phyloP scores from a whole-genome alignment of 1,140 invertebrate species.

The Megalopta genalis region DNA sequence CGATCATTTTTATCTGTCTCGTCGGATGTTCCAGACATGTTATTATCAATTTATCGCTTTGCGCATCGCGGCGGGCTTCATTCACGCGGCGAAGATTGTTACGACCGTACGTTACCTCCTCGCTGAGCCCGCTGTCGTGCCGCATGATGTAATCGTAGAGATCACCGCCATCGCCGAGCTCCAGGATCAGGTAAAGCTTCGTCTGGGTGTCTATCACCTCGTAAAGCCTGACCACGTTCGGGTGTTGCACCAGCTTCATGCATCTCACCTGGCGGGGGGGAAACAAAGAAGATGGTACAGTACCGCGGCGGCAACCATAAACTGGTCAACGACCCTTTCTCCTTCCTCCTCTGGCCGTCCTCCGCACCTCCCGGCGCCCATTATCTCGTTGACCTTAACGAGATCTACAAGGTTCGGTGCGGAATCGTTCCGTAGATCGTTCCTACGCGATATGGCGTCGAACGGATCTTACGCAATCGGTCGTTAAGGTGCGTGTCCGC shows the following conservation, averaged over 20 bases:
- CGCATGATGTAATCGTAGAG: conserved; percentile 99
- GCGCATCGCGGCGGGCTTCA: no score
- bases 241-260: conserved; percentile 99
- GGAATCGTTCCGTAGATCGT: conserved; percentile 34
- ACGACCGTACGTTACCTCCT: conserved; percentile 72
- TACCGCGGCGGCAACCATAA: neutral
- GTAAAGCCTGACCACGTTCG: conserved; percentile 98
- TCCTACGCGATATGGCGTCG: conserved; percentile 30
- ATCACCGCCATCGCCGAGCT: conserved; percentile 99
- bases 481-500: conserved; percentile 18
- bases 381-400: conserved; percentile 59
- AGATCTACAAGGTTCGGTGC: conserved; percentile 52
- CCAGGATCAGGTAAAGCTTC: conserved; percentile 96
- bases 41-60: neutral
- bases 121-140: conserved; percentile 90
- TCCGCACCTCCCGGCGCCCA: neutral
- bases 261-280: conserved; percentile 87
- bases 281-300: neutral
- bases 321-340: conserved; percentile 47
- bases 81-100: conserved; percentile 15
- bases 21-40: neutral
- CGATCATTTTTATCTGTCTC: no score
- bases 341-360: neutral
- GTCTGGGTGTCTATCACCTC: conserved; percentile 99
- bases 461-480: conserved; percentile 43